Evolutionary conservation across 2,113 vertebrate genomes (phyloP), one percentile per base, ranked within the genome.

Genomic region (Daboia siamensis): DNA sequence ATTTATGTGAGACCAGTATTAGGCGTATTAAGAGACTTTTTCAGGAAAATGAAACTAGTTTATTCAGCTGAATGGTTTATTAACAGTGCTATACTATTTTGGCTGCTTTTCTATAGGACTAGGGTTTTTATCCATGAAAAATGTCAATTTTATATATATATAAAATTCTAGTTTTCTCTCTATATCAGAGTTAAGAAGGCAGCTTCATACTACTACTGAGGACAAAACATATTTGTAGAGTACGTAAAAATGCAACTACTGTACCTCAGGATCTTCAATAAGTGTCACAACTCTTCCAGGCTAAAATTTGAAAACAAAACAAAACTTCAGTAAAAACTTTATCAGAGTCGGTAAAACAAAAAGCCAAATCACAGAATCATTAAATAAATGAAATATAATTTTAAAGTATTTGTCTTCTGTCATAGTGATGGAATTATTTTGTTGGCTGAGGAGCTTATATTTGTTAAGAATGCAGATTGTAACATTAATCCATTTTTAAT

Each of bases 251-350:
- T 21, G 93, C 44, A 91, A 92, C 92, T 97, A 97, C 95, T 97
- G 64, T 98, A 99, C 99, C 98, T 98, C 98, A 86, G 98, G 98
- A 93, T 99, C 98, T 97, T 99, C 98, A 95, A 99, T 98, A 91
- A 99, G 98, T 89, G 99, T 99, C 95, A 99, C 99, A 93, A 99
- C 99, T 96, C 99, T 98, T 94, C 99, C 99, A 94, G 99, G 99
- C 99, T 99, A 97, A 56, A 97, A 96, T 87, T 15, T 80, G 44
- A 39, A 89, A 91, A 93, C 74, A 80, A 90, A 94, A 9, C 64
- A 29, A 86, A 84, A 69, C 59, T 56, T 96, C 23, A 88, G 46
- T 91, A 86, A 52, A 94, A 61, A 74, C 0, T 89, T 33, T 89
- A 57, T 64, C 12, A 59, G 52, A 61, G 52, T 56, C 52, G 12